Evolutionary conservation across 2,888 invertebrate species (phyloP).

Genomic region (Ophioninae sp.): DNA sequence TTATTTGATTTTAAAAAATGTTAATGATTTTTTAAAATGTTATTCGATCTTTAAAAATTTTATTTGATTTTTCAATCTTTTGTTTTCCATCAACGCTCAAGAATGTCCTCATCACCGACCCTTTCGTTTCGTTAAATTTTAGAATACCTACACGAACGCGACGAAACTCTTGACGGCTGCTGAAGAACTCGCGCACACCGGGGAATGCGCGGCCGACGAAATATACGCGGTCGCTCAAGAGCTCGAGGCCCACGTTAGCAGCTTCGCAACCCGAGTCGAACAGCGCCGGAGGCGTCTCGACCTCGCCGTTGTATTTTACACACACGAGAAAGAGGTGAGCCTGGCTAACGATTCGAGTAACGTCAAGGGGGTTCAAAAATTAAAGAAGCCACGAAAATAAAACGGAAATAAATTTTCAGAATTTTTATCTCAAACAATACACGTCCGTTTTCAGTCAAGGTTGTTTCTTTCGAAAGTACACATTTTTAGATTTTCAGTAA

Average conservation of each 20-base stretch:
- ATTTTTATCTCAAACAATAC: too few relatives aligned
- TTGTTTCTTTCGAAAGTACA: too few relatives aligned
- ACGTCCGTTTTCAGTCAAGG: too few relatives aligned
- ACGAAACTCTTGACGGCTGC: conserved; percentile 98
- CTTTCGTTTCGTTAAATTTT: conserved; percentile 68
- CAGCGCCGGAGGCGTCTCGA: conserved; percentile 94
- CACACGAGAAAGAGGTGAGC: conserved; percentile 95
- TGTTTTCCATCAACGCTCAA: not conserved
- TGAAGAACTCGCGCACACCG: conserved; percentile 96
- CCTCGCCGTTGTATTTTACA: conserved; percentile 96
- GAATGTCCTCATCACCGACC: not conserved
- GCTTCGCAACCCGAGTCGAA: conserved; percentile 96
- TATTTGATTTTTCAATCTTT: not conserved
- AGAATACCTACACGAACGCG: conserved; percentile 99
- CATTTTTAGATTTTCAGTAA: too few relatives aligned
- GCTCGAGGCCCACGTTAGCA: conserved; percentile 95
- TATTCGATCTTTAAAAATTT: too few relatives aligned
- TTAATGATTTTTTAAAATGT: too few relatives aligned
- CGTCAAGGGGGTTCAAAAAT: not conserved
- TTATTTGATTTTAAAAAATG: too few relatives aligned
- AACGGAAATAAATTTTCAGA: too few relatives aligned
- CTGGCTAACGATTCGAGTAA: not conserved
- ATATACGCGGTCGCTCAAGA: conserved; percentile 97
- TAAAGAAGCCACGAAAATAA: too few relatives aligned
- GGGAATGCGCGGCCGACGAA: conserved; percentile 98